Percentiles rank a stretch among this genome's conserved stretches.
Conservation (phyloP, 2,797 vertebrate species). For the Poeciliopsis turneri region DNA sequence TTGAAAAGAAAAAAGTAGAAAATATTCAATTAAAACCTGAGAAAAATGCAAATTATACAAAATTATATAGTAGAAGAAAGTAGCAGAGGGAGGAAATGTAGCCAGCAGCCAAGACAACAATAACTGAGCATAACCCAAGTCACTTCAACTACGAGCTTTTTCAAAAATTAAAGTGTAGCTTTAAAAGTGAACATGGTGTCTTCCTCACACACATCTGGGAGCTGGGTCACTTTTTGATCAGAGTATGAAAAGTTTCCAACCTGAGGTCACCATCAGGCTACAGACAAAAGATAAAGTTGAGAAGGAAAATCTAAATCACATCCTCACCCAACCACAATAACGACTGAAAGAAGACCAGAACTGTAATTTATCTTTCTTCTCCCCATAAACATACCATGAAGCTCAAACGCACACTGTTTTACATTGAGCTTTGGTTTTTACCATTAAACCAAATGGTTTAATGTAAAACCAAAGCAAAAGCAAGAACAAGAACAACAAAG, state of each 20-base stretch:
- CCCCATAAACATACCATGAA: not conserved
- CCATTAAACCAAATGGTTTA: not conserved
- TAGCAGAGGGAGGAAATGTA: not conserved
- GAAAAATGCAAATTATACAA: not conserved
- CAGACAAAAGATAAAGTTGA: not conserved
- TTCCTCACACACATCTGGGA: not conserved
- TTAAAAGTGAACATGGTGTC: not conserved
- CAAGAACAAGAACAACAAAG: not conserved
- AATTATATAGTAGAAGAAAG: not conserved
- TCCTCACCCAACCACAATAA: not conserved
- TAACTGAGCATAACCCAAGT: not conserved
- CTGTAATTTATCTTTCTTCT: not conserved
- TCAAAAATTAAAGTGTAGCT: not conserved
- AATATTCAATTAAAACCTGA: not conserved
- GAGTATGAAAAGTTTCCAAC: not conserved
- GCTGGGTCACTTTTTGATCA: not conserved
- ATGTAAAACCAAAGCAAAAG: not conserved
- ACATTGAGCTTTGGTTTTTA: too few relatives aligned
- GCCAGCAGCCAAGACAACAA: not conserved
- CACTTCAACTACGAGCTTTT: not conserved
- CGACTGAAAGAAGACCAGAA: not conserved
- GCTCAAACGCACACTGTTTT: not conserved
- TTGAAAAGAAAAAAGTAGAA: not conserved
- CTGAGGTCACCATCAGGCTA: not conserved
- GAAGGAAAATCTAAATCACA: not conserved